A percentile compares a stretch with the other conserved stretches of the same genome.
Evolutionary conservation across 1,140 invertebrate genomes (phyloP).

Genomic region (Bilobella aurantiaca): DNA sequence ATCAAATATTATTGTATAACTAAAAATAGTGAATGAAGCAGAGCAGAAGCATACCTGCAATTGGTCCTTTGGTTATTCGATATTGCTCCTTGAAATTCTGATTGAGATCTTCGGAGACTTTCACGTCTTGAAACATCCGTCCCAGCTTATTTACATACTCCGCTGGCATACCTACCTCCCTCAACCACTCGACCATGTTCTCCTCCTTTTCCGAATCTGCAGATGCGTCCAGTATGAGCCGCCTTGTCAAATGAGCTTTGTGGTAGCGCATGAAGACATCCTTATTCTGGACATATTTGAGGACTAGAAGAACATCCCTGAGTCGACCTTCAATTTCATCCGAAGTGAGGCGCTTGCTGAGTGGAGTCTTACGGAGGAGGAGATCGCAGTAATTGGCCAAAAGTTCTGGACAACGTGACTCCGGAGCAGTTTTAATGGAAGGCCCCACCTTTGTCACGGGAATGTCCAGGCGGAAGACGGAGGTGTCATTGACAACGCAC

Average conservation of each 20-base stretch:
- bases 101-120: slow-evolving; percentile 98
- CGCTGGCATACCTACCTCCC: slow-evolving; percentile 74
- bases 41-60: slow-evolving; percentile 42
- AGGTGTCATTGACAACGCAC: slow-evolving; percentile 95
- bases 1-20: background rate
- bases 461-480: slow-evolving; percentile 79
- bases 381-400: slow-evolving; percentile 99
- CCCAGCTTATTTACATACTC: slow-evolving; percentile 97
- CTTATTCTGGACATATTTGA: slow-evolving; percentile 99
- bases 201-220: slow-evolving; percentile 99
- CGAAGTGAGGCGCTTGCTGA: slow-evolving; percentile 85
- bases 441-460: slow-evolving; percentile 47
- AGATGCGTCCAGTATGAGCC: slow-evolving; percentile 89
- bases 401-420: slow-evolving; percentile 97
- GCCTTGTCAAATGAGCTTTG: slow-evolving; percentile 91
- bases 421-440: slow-evolving; percentile 53
- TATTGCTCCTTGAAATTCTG: slow-evolving; percentile 71
- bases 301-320: slow-evolving; percentile 82
- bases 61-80: slow-evolving; percentile 47
- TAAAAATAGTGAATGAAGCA: background rate
- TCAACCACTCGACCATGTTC: slow-evolving; percentile 90
- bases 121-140: slow-evolving; percentile 96
- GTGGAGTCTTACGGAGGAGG: slow-evolving; percentile 86
- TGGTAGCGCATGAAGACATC: slow-evolving; percentile 99
- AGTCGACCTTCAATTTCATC: slow-evolving; percentile 94